Evolutionary conservation across 1,140 invertebrate genomes (phyloP).

Genomic region (Macrobrachium nipponense): DNA sequence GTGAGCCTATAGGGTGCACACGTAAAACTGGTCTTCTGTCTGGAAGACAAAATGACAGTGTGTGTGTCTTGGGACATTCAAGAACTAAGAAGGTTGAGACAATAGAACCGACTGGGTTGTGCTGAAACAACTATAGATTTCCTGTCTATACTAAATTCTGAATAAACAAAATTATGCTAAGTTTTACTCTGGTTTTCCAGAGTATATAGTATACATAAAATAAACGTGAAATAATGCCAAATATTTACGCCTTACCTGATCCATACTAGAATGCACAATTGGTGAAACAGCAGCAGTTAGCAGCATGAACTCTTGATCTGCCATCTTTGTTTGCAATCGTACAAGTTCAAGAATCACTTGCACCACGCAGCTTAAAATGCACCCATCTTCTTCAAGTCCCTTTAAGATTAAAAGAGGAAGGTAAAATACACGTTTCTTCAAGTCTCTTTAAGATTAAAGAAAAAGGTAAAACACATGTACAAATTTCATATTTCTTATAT

Average conservation of each 20-base stretch:
- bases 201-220: background rate
- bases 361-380: constrained; percentile 68
- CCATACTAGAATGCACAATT: constrained; percentile 66
- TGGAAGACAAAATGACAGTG: no score
- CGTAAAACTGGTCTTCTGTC: no score
- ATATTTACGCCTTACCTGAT: constrained; percentile 66
- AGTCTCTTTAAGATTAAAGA: constrained; percentile 64
- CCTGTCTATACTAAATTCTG: no score
- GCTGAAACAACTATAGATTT: no score
- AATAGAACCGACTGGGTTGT: no score
- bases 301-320: constrained; percentile 67
- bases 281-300: constrained; percentile 67
- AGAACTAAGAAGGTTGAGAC: no score
- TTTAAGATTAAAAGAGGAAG: constrained; percentile 36
- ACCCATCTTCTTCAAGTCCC: constrained; percentile 67
- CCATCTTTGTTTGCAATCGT: constrained; percentile 67
- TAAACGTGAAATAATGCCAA: constrained; percentile 45
- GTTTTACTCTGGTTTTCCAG: background rate
- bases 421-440: constrained; percentile 61
- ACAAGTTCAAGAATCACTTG: constrained; percentile 68
- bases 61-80: no score
- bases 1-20: no score
- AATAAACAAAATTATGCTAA: background rate
- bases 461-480: constrained; percentile 35
- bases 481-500: background rate